Base-by-base conservation (phyloP, 53 echinoderm and acorn worm genomes). In the Antedon mediterranea region DNA sequence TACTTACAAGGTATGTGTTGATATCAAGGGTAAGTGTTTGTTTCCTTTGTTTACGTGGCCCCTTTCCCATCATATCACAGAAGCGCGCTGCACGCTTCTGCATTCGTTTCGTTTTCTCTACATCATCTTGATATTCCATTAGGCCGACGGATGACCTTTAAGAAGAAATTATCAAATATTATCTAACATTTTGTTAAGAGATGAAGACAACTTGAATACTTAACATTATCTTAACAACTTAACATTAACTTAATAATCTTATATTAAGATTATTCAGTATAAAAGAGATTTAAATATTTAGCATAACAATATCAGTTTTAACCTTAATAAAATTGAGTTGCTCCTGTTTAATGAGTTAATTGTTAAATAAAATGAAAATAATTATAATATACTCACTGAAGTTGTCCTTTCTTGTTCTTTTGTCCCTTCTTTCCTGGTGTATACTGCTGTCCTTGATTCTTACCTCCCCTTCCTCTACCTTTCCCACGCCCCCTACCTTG, bases 41-140 rank as follows among this genome's bases (percentile, higher is more conserved):
- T 18, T 87, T 83, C 28, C 92, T 73, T 78, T 93, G 90, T 43
- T 90, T 93, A 87, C 89, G 90, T 0, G 86, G 33, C 5, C 32
- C 73, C 33, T 89, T 88, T 42, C 87, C 85, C 0, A 95, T 81
- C 89, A 89, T 92, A 75, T 95, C 97, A 78, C 92, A 92, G 81
- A 95, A 95, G 28, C 97, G 85, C 5, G 97, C 97, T 28, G 92
- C 92, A 28, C 97, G 80, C 82, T 95, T 91, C 87, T 95, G 97
- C 92, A 95, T 87, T 28, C 91, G 85, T 43, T 85, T 80, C n/a
- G 84, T 73, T 5, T 85, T 82, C 18, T 89, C 78, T 11, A 82
- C 89, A 43, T 94, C 94, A 33, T 87, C 78, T 4, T 33, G 71
- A 70, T 90, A 74, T 13, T 88, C 82, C 33, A 83, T 77, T 30